Percentiles rank a stretch among this genome's conserved stretches.
These are phyloP conservation scores for Nothocercus julius DNA, from an alignment of 2,113 vertebrate species.

Conservation along the genomic window DNA sequence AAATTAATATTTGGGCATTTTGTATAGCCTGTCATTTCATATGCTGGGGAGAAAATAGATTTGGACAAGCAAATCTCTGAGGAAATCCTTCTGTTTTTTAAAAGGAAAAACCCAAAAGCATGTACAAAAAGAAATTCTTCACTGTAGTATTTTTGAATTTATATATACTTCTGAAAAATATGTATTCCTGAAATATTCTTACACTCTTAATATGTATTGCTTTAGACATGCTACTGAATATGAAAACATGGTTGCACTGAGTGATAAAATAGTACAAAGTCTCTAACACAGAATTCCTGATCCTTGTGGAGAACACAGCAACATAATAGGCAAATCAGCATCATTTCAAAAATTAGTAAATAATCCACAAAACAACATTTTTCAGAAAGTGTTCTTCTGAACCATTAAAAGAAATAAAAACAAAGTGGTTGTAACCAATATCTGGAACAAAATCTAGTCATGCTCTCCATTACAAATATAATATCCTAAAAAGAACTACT, in stretches of 20 bases:
- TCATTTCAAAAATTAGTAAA: background rate
- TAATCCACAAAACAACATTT: background rate
- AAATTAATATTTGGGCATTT: conserved; percentile 77
- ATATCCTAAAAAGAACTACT: background rate
- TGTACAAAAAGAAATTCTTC: background rate
- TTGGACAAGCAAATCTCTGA: conserved; percentile 65
- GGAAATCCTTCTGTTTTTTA: conserved; percentile 34
- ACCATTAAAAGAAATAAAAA: background rate
- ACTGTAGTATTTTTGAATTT: background rate
- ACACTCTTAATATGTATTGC: background rate
- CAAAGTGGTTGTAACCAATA: background rate
- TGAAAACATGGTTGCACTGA: background rate
- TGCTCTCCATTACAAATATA: background rate
- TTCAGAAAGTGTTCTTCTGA: background rate
- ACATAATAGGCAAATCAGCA: background rate
- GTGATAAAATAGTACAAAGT: background rate
- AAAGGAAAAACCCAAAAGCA: conserved; percentile 47
- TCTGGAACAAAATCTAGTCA: background rate
- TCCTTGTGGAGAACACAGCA: background rate
- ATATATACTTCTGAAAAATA: background rate
- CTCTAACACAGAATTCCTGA: background rate
- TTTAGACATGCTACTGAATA: background rate
- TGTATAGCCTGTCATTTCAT: conserved; percentile 74
- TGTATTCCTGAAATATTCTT: background rate
- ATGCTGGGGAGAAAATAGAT: conserved; percentile 70